Percentiles rank a stretch among this genome's conserved stretches.
These are phyloP conservation scores for Hermatobates lingyangjiaoensis DNA, from an alignment of 1,140 invertebrate genomes.

Conservation along the genomic window DNA sequence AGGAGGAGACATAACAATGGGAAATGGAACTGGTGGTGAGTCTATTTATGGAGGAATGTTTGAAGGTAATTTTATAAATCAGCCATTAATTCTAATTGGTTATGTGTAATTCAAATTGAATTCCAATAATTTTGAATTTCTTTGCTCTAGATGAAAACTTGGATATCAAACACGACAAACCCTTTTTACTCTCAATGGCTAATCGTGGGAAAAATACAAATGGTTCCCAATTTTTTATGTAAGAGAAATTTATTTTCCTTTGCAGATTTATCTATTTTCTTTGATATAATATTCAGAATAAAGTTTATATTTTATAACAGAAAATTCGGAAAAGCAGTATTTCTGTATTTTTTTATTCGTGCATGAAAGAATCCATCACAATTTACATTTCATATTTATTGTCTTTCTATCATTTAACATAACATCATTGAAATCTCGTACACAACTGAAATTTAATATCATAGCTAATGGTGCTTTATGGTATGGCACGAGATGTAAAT, in stretches of 20 bases:
- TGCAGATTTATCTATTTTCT: no score
- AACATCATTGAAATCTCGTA: no score
- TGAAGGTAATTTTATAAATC: slow-evolving; percentile 37
- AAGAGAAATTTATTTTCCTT: slow-evolving; percentile 19
- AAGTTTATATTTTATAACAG: not conserved
- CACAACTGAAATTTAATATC: no score
- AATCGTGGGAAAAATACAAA: slow-evolving; percentile 93
- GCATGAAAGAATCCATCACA: no score
- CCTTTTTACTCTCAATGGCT: slow-evolving; percentile 84
- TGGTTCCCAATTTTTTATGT: slow-evolving; percentile 96
- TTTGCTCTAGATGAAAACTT: slow-evolving; percentile 68
- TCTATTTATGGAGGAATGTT: slow-evolving; percentile 80
- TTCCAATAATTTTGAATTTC: not conserved
- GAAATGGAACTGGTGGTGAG: slow-evolving; percentile 79
- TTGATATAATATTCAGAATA: not conserved
- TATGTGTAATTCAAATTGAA: slow-evolving; percentile 1
- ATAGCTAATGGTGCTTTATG: no score
- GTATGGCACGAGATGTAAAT: no score
- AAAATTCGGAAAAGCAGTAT: no score
- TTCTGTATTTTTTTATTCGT: no score
- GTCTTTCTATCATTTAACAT: no score
- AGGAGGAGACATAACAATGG: slow-evolving; percentile 69
- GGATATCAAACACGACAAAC: slow-evolving; percentile 67
- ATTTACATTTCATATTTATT: no score
- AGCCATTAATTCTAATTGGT: no score